Evolutionary conservation across 2,888 invertebrate genomes (phyloP), one percentile per base, ranked within the genome.

Genomic region (Eilema depressum): DNA sequence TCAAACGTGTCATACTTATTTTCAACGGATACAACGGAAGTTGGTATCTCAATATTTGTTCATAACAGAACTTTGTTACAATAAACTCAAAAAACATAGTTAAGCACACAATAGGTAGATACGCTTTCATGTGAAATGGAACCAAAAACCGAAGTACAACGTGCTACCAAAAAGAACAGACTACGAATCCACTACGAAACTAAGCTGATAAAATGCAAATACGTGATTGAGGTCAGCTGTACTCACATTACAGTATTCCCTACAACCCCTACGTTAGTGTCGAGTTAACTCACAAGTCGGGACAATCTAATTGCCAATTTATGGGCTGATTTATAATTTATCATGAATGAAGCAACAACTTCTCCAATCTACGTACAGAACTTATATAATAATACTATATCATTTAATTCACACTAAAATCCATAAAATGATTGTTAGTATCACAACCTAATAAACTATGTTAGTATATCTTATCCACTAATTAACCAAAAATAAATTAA

Each of bases 191-290:
- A 59, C 41, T 62, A 26, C 11, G 37, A 41, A 26, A 63, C 66
- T 64, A 70, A 75, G 73, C 74, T 62, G 56, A 74, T 68, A 75
- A 74, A 74, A 82, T 82, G 83, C 75, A 80, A 80, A 82, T 77
- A 65, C 73, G 70, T 74, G 73, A 75, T 69, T 68, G 53, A 74
- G 83, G 73, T 81, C 78, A 78, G 70, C 68, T 68, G 73, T 71
- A 80, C 73, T 70, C 69, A 74, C 72, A 73, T 80, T 82, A 77
- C 75, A 66, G 56, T 82, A 73, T 69, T 64, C 37, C n/a, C 33
- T 41, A 26, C 26, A n/a, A 41, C 66, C 65, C 25, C 20, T 66
- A 66, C 33, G 23, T 41, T n/a, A n/a, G 17, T 11, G 33, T 41
- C 41, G 26, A 41, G 28, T 60, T 41, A 17, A 28, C 1, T 17